Conservation (phyloP, 2,113 vertebrate genomes). For the Neolamprologus kungweensis region DNA sequence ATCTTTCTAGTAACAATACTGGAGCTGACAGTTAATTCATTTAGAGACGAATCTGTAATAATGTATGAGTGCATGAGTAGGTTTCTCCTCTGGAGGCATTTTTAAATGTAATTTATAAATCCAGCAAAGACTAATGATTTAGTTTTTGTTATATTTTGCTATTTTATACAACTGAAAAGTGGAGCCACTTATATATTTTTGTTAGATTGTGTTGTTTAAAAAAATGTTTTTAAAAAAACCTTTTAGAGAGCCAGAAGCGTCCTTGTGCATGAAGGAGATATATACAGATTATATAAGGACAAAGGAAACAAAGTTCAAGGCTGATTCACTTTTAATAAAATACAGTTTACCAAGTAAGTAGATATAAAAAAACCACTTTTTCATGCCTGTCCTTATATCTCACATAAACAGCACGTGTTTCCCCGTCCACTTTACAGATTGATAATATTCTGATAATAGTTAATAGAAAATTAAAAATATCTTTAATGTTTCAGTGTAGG, state of each 20-base stretch:
- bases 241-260: neutral
- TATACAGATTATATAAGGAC: neutral
- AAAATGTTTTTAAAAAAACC: neutral
- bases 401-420: neutral
- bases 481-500: fast-evolving
- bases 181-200: neutral
- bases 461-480: neutral
- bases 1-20: neutral
- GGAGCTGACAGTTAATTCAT: neutral
- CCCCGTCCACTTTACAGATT: neutral
- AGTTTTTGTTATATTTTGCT: neutral
- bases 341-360: neutral
- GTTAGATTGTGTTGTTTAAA: neutral
- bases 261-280: neutral
- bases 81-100: fast-evolving
- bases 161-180: neutral
- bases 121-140: neutral
- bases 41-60: neutral
- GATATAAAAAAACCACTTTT: neutral
- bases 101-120: neutral
- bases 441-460: neutral
- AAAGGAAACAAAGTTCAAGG: neutral
- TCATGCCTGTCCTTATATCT: neutral
- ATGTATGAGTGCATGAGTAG: neutral
- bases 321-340: neutral